A percentile compares a stretch with the other conserved stretches of the same genome.
Evolutionary conservation across 2,888 invertebrate genomes (phyloP).

Genomic region (Machimus rusticus): DNA sequence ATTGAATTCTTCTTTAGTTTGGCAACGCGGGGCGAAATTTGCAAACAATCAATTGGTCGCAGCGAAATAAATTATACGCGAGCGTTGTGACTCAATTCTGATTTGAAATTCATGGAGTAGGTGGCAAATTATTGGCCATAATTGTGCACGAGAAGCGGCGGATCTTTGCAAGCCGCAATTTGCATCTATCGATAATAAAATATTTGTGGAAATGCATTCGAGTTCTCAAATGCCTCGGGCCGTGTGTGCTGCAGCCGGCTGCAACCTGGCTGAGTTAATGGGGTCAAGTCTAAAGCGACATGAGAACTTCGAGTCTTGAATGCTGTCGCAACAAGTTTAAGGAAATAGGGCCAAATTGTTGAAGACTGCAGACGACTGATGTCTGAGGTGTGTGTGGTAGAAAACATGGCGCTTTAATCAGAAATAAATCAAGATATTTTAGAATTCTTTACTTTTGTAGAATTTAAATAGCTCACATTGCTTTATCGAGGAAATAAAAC

Average conservation of each 20-base stretch:
- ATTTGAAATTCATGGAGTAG: conserved; percentile 37
- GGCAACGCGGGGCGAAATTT: conserved; percentile 7
- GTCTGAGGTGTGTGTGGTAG: background rate
- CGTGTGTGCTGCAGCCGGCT: background rate
- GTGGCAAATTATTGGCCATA: conserved; percentile 32
- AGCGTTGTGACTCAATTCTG: conserved; percentile 32
- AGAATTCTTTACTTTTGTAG: background rate
- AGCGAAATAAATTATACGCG: conserved; percentile 20
- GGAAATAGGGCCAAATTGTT: background rate
- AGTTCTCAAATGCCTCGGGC: background rate
- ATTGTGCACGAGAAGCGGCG: conserved; percentile 13
- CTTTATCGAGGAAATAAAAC: too few species aligned
- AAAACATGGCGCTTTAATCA: background rate
- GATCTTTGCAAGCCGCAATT: background rate
- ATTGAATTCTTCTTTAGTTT: conserved; percentile 35
- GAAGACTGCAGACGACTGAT: background rate
- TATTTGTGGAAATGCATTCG: conserved; percentile 9
- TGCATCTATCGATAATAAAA: conserved; percentile 27
- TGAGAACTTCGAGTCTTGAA: background rate
- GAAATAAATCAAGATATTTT: background rate
- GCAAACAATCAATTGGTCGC: conserved; percentile 31
- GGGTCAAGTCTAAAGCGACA: background rate
- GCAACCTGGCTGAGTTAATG: background rate
- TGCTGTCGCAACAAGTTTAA: background rate
- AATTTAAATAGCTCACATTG: background rate